Evolutionary conservation across 1,140 invertebrate genomes (phyloP).

Genomic region (Penaeus japonicus): DNA sequence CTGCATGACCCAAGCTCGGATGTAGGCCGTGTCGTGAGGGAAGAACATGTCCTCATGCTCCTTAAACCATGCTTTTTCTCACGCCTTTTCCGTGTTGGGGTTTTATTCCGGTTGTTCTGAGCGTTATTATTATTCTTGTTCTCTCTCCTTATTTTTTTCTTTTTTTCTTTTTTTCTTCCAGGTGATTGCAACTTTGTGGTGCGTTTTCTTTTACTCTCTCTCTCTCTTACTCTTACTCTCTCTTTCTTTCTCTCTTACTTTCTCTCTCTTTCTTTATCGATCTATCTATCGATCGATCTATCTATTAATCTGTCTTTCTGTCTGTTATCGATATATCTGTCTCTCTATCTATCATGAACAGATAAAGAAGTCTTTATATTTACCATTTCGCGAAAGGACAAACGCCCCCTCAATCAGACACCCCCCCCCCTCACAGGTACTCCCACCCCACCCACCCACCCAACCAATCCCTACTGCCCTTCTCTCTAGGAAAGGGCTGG

Average conservation of each 20-base stretch:
- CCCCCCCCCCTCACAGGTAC: too few species aligned
- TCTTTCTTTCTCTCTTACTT: not conserved
- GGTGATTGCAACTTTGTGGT: not conserved
- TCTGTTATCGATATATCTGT: not conserved
- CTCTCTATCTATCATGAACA: not conserved
- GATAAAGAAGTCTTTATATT: not conserved
- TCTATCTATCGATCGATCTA: too few species aligned
- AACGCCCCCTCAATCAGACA: not conserved
- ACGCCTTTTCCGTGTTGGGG: too few species aligned
- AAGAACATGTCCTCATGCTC: too few species aligned
- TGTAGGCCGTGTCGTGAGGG: not conserved
- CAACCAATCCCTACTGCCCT: not conserved
- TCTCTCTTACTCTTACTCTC: not conserved
- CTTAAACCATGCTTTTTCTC: too few species aligned
- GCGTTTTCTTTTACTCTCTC: not conserved
- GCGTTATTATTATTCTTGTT: too few species aligned
- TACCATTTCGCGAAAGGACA: not conserved
- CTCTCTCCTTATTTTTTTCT: too few species aligned
- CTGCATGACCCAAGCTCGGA: not conserved
- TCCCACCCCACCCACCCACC: too few species aligned
- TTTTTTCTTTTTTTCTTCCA: not conserved
- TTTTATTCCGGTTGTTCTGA: too few species aligned
- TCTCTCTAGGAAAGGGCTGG: too few species aligned
- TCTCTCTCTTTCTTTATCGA: not conserved
- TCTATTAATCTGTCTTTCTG: not conserved